Base-by-base conservation (phyloP, 2,888 invertebrate species). In the Barypeithes pellucidus region DNA sequence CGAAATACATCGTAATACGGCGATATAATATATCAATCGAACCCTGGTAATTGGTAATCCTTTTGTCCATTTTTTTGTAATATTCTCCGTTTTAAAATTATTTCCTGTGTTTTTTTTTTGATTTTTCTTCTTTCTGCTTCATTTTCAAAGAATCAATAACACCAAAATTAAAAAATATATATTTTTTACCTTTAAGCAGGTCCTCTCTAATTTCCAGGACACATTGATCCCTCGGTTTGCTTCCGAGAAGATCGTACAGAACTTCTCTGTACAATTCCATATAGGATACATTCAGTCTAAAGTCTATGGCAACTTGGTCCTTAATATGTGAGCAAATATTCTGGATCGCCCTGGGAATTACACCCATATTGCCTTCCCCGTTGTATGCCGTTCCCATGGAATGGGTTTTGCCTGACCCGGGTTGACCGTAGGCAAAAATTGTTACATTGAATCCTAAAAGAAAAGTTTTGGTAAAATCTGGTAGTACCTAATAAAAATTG, bases 371-470 rank as follows among this genome's bases (percentile, higher is more conserved):
- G 61, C 91, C 91, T 33, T 89, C 88, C 0, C 90, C 91, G 20
- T 88, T 87, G 77, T 93, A 93, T 60, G 91, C 89, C 0, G 95
- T 95, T 0, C 97, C 97, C 97, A 98, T 98, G 0, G 96, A 94
- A 84, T 93, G 92, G 0, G 97, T 98, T 85, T 98, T 98, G 0
- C 98, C 97, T 45, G 96, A 96, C 0, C 96, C 97, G 0, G 98
- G 98, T 86, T 98, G 97, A 0, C 98, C 98, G 86, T 98, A 98
- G 0, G 98, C 97, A 65, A 98, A 84, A 68, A 98, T 95, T 2
- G 97, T 98, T 0, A 96, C 94, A 89, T 98, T 98, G 82, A 98
- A 0, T 96, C 80, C 80, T 79, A 39, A 39, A 39, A 39, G n/a
- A n/a, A n/a, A n/a, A n/a, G n/a, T n/a, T n/a, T n/a, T n/a, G n/a